phyloP scores from a whole-genome alignment of 1,140 invertebrate species.

The Drosophila repleta region DNA sequence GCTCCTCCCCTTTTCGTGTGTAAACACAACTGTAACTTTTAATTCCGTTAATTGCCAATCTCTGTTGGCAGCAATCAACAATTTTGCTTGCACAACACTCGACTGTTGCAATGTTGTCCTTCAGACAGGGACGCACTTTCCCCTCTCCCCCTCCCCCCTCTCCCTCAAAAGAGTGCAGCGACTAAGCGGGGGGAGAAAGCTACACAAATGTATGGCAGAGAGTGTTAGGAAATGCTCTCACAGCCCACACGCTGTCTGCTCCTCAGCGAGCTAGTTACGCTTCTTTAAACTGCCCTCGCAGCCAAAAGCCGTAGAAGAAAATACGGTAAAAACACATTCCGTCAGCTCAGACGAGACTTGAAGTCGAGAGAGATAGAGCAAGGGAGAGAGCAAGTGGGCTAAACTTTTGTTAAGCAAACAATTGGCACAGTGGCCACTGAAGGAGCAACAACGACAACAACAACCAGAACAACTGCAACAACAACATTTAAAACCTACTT shows the following conservation, averaged over 20 bases:
- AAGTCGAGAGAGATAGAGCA: constrained; percentile 30
- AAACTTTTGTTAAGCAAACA: constrained; percentile 84
- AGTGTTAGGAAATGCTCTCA: not conserved
- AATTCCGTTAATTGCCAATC: constrained; percentile 84
- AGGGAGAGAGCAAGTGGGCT: constrained; percentile 27
- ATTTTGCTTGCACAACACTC: constrained; percentile 83
- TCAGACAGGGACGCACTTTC: constrained; percentile 45
- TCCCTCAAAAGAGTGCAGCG: constrained; percentile 40
- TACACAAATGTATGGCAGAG: too few species aligned
- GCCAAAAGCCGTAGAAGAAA: constrained; percentile 53
- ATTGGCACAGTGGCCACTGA: constrained; percentile 72
- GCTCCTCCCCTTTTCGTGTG: constrained; percentile 35
- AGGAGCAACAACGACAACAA: constrained; percentile 29
- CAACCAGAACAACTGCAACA: constrained; percentile 26
- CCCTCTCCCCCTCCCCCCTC: not conserved
- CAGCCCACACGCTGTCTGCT: constrained; percentile 8
- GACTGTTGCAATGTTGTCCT: constrained; percentile 79
- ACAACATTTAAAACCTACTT: constrained; percentile 76
- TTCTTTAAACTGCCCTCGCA: constrained; percentile 67
- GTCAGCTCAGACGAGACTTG: constrained; percentile 26
- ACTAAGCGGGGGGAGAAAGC: constrained; percentile 10
- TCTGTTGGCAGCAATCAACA: constrained; percentile 84
- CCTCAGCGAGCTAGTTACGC: constrained; percentile 60
- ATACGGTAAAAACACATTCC: constrained; percentile 34
- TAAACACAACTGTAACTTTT: constrained; percentile 83